Evolutionary conservation across 2,113 vertebrate genomes (phyloP), one percentile per base, ranked within the genome.

Genomic region (Mirza zaza): DNA sequence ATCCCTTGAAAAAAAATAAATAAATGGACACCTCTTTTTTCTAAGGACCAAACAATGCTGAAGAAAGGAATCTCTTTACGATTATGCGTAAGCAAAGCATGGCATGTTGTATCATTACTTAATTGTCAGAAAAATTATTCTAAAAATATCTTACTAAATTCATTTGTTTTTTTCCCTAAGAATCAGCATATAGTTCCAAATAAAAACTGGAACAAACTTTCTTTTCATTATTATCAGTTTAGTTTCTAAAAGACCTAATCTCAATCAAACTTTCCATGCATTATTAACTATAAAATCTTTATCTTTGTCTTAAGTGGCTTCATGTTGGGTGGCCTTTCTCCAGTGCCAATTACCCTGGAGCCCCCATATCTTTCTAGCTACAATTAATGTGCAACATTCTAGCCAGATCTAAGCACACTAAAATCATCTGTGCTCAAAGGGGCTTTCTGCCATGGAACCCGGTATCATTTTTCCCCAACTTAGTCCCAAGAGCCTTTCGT

Each of bases 131-230:
- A 83, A 71, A 42, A 61, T 39, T 76, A 75, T n/a, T 83, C 3
- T 1, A 3, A 52, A 89, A 94, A 79, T 52, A 18, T 1, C 15
- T 81, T 81, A 52, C 25, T 5, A 70, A 76, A 68, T 87, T 71
- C 15, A 59, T 63, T 90, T 90, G 52, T 70, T 77, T 93, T 93
- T 48, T 39, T 21, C n/a, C 34, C 42, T 83, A 94, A 70, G 17
- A 90, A 71, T 34, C 73, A 67, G 12, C 23, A 79, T 15, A 87
- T 11, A n/a, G 32, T 65, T 76, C 17, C 42, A 95, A 87, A 79
- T 68, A 85, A 95, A 91, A 89, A 79, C 8, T 34, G 87, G 34
- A 92, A 90, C 36, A 23, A 95, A 80, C 10, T 87, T 90, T 87
- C n/a, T 67, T 82, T 73, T 83, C 48, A 95, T 29, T 73, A 85